Base-by-base conservation (phyloP, 2,797 vertebrate genomes). In the Sebastes trivittatus region DNA sequence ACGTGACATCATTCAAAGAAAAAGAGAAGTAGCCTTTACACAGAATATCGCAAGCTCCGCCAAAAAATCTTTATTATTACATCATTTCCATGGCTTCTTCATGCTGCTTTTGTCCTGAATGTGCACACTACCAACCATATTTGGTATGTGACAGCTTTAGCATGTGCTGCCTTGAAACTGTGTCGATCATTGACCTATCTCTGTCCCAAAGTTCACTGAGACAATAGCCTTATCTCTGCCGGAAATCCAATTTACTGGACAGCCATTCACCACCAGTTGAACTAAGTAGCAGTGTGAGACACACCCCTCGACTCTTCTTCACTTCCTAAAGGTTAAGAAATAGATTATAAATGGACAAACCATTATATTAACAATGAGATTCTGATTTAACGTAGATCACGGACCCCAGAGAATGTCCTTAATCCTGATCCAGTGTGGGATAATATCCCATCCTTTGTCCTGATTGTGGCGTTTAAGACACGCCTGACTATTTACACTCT, bases 401-500 rank as follows among this genome's bases (percentile, higher is more conserved):
- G 6, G 3, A 14, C 42, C 55, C 13, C 8, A 59, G 46, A 27
- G 65, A 36, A 34, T 22, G 9, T n/a, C 9, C 1, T 7, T 4
- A 1, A 42, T 64, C 54, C 10, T 29, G 29, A 65, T 5, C 49
- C 54, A 3, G 54, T 66, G 59, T 36, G 3, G 36, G 20, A 78
- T 76, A 9, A 16, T 16, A 0, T 27, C 11, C 36, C 25, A 2
- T 29, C 46, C 65, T 82, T 87, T 80, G 77, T 82, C 58, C 52
- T 8, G 54, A 69, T 42, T 67, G 58, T 56, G 52, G 18, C 23
- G 61, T 69, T 72, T 29, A 30, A 58, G 77, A 78, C 81, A 86
- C 82, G 1, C 74, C 80, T 60, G 11, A 54, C 52, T 54, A 0
- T 3, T 22, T 22, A 54, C 13, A 6, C 69, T 73, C 34, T 72